Percentiles rank a stretch among this genome's conserved stretches.
phyloP scores from a whole-genome alignment of 2,797 vertebrate species.

The Malurus splendens region DNA sequence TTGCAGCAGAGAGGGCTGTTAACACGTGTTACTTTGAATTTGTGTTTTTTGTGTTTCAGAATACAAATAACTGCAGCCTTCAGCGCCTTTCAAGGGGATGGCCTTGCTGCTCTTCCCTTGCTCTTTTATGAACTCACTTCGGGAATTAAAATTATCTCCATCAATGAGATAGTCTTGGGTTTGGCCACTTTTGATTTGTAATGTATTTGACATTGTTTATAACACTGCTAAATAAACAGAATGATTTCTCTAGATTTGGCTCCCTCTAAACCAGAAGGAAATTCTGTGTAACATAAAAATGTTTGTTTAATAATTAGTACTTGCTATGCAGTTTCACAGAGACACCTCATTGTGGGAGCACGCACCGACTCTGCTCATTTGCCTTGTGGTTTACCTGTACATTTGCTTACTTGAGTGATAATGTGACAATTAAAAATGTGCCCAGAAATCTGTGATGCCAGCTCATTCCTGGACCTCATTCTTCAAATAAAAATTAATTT shows the following conservation, averaged over 20 bases:
- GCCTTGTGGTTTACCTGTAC: neutral
- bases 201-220: neutral
- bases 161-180: neutral
- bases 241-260: neutral
- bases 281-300: neutral
- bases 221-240: neutral
- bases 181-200: neutral
- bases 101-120: neutral
- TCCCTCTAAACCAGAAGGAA: neutral
- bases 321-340: neutral
- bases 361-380: rapidly evolving
- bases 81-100: neutral
- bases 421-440: neutral
- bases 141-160: neutral
- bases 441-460: neutral
- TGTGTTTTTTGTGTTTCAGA: neutral
- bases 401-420: neutral
- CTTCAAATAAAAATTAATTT: neutral
- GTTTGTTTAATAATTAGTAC: neutral
- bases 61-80: neutral
- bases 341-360: neutral
- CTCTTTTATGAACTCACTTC: neutral
- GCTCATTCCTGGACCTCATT: neutral
- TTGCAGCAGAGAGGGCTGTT: neutral
- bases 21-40: neutral